Percentiles rank a stretch among this genome's conserved stretches.
Evolutionary conservation across 1,140 invertebrate genomes (phyloP).

Genomic region (Thaumetopoea pityocampa): DNA sequence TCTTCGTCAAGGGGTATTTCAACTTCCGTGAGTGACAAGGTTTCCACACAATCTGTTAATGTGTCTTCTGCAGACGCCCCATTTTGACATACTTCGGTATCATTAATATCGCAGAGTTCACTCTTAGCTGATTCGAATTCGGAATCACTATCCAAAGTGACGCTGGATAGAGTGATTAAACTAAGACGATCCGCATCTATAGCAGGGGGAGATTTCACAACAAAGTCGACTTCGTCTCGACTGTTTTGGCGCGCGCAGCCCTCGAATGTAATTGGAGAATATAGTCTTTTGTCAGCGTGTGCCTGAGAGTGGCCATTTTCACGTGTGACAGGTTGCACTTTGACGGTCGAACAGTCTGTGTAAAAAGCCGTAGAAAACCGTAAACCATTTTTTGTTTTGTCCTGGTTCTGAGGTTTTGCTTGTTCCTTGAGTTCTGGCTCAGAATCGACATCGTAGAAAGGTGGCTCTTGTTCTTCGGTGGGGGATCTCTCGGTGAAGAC

Average conservation of each 20-base stretch:
- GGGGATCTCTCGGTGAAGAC: slow-evolving; percentile 60
- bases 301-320: slow-evolving; percentile 73
- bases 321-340: slow-evolving; percentile 56
- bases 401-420: slow-evolving; percentile 44
- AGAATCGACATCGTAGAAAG: slow-evolving; percentile 66
- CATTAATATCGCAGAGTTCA: slow-evolving; percentile 47
- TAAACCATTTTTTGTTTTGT: slow-evolving; percentile 61
- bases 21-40: slow-evolving; percentile 47
- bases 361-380: slow-evolving; percentile 62
- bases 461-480: slow-evolving; percentile 67
- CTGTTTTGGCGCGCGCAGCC: slow-evolving; percentile 68
- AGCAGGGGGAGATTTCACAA: slow-evolving; percentile 16
- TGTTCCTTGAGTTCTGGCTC: slow-evolving; percentile 52
- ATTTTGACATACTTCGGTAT: slow-evolving; percentile 35
- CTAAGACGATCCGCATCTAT: slow-evolving; percentile 35
- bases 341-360: slow-evolving; percentile 58
- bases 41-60: slow-evolving; percentile 42
- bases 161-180: slow-evolving; percentile 28
- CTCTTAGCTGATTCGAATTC: slow-evolving; percentile 69
- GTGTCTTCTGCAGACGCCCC: slow-evolving; percentile 38
- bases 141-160: slow-evolving; percentile 58
- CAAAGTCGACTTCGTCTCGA: slow-evolving; percentile 55
- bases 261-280: slow-evolving; percentile 73
- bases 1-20: slow-evolving; percentile 41
- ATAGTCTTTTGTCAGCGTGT: slow-evolving; percentile 63